Conservation (phyloP, 2,113 vertebrate genomes). For the Platichthys stellatus region DNA sequence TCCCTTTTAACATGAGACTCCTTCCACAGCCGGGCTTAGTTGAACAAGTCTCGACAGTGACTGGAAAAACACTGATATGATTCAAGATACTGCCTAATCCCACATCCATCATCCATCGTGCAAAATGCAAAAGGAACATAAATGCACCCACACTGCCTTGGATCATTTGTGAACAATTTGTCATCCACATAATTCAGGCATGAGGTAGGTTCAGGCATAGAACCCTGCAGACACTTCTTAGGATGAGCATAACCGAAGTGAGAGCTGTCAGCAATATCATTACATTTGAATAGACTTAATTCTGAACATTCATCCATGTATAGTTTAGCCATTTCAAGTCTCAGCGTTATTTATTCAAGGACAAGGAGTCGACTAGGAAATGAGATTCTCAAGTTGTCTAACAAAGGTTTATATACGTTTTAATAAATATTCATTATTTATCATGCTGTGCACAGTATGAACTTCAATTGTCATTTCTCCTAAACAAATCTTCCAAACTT, state of each 20-base stretch:
- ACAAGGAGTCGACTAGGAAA: slow-evolving; percentile 10
- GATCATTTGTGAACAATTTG: slow-evolving; percentile 64
- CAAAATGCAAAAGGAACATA: slow-evolving; percentile 48
- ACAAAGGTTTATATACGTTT: slow-evolving; percentile 22
- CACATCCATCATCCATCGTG: slow-evolving; percentile 64
- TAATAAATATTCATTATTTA: slow-evolving; percentile 12
- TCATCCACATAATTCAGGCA: slow-evolving; percentile 52
- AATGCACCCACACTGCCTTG: slow-evolving; percentile 56
- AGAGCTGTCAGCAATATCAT: slow-evolving; percentile 37
- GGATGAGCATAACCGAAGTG: slow-evolving; percentile 17
- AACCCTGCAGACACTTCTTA: slow-evolving; percentile 31
- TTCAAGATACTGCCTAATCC: slow-evolving; percentile 65
- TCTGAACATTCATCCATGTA: not conserved
- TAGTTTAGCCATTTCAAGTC: slow-evolving; percentile 19
- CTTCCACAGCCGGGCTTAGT: slow-evolving; percentile 22
- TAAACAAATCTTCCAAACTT: slow-evolving; percentile 26
- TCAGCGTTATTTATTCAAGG: slow-evolving; percentile 25
- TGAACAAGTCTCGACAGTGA: slow-evolving; percentile 32
- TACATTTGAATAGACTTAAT: slow-evolving; percentile 8
- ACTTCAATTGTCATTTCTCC: slow-evolving; percentile 11
- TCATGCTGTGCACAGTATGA: not conserved
- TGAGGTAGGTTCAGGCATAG: slow-evolving; percentile 27
- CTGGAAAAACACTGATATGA: slow-evolving; percentile 61
- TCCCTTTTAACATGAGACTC: slow-evolving; percentile 12
- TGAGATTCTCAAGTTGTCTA: slow-evolving; percentile 17